Evolutionary conservation across 2,888 invertebrate genomes (phyloP).

Genomic region (Drosophila quinaria): DNA sequence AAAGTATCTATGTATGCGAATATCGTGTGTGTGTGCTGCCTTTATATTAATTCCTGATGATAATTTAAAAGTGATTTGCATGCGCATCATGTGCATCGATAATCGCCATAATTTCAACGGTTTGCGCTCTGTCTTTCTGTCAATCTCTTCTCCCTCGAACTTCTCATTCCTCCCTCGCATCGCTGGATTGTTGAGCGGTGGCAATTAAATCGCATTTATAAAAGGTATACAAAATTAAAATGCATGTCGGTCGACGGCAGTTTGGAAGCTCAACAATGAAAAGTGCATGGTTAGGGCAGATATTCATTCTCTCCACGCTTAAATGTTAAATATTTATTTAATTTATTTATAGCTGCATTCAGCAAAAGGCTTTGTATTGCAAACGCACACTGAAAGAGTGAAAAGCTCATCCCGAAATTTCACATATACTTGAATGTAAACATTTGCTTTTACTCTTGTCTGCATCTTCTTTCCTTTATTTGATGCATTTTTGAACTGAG

Average conservation of each 20-base stretch:
- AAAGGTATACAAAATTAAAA: conserved; percentile 55
- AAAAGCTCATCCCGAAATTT: not conserved
- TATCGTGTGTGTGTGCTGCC: conserved; percentile 10
- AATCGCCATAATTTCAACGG: conserved; percentile 62
- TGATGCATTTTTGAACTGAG: not conserved
- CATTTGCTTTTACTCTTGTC: not conserved
- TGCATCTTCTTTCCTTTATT: conserved; percentile 3
- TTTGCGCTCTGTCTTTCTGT: conserved; percentile 16
- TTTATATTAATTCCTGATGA: conserved; percentile 67
- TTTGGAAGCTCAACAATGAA: conserved; percentile 21
- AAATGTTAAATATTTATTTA: conserved; percentile 6
- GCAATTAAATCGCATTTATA: conserved; percentile 75
- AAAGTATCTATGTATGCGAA: conserved; percentile 11
- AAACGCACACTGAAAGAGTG: not conserved
- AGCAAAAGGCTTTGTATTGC: conserved; percentile 1
- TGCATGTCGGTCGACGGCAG: conserved; percentile 28
- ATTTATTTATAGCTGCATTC: conserved; percentile 6
- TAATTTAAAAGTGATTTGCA: conserved; percentile 76
- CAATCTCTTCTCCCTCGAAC: not conserved
- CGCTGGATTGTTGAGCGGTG: conserved; percentile 17
- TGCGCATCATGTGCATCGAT: conserved; percentile 73
- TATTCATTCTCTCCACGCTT: conserved; percentile 10
- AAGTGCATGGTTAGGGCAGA: conserved; percentile 16
- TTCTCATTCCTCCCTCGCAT: not conserved
- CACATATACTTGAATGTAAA: not conserved